phyloP scores from a whole-genome alignment of 2,113 vertebrate species.

The Blennius ocellaris region DNA sequence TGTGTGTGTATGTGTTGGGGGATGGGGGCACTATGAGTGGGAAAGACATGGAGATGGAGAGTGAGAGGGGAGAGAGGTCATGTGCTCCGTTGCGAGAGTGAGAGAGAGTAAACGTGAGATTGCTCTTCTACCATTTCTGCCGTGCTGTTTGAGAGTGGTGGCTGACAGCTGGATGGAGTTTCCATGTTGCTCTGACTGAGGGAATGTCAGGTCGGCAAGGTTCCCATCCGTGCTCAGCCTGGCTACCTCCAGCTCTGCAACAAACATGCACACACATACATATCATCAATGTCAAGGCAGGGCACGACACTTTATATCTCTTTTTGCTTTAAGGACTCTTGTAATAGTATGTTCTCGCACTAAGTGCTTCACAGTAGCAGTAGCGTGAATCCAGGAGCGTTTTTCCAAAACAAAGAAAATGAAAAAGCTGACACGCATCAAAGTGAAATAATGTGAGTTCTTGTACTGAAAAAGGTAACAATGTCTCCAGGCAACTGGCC shows the following conservation, averaged over 20 bases:
- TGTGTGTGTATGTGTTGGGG: no score
- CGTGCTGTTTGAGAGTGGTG: slow-evolving; percentile 96
- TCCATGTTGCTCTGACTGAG: slow-evolving; percentile 90
- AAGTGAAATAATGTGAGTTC: slow-evolving; percentile 56
- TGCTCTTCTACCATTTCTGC: slow-evolving; percentile 90
- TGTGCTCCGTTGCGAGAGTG: slow-evolving; percentile 11
- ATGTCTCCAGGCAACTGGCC: slow-evolving; percentile 68
- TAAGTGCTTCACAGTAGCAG: slow-evolving; percentile 52
- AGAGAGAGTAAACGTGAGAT: slow-evolving; percentile 36
- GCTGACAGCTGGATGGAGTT: slow-evolving; percentile 96
- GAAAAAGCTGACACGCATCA: slow-evolving; percentile 35
- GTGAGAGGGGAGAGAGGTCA: slow-evolving; percentile 23
- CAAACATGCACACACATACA: slow-evolving; percentile 52
- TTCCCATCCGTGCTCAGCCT: slow-evolving; percentile 96
- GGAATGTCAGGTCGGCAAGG: slow-evolving; percentile 94
- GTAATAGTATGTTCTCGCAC: slow-evolving; percentile 64
- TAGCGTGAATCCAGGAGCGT: slow-evolving; percentile 34
- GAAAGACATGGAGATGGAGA: slow-evolving; percentile 3
- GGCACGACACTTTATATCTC: slow-evolving; percentile 42
- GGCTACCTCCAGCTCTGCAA: slow-evolving; percentile 92
- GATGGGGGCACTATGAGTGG: no score
- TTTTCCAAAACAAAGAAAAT: slow-evolving; percentile 25
- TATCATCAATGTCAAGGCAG: slow-evolving; percentile 47
- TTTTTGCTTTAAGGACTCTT: slow-evolving; percentile 47
- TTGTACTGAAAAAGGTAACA: slow-evolving; percentile 48